Conservation (phyloP, 2,888 invertebrate species). For the Copidosoma aretas region DNA sequence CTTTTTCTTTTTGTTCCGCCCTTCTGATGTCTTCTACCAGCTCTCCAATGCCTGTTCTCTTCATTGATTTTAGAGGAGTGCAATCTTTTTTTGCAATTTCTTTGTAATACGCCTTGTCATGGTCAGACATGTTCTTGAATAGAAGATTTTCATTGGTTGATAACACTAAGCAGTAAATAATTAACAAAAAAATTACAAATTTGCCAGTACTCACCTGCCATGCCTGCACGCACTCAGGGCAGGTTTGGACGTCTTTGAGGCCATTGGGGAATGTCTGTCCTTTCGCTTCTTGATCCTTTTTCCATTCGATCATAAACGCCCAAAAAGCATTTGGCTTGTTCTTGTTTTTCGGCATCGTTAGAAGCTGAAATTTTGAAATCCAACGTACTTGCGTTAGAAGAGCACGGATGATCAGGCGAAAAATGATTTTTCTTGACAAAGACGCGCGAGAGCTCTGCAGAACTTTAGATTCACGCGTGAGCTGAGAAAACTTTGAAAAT, state of each 20-base stretch:
- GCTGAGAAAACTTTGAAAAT: no score
- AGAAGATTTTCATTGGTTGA: no score
- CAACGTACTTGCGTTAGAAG: no score
- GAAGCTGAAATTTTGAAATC: no score
- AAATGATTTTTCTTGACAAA: no score
- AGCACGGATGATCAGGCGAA: no score
- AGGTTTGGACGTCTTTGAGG: conserved; percentile 50
- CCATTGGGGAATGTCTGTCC: conserved; percentile 49
- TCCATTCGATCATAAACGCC: conserved; percentile 55
- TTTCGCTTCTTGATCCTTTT: conserved; percentile 44
- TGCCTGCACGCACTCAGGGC: conserved; percentile 44
- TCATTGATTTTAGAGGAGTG: conserved; percentile 44
- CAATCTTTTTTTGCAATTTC: conserved; percentile 48
- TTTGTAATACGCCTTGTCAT: conserved; percentile 50
- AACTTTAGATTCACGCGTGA: no score
- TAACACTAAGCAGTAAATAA: no score
- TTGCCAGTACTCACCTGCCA: conserved; percentile 53
- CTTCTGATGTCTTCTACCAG: conserved; percentile 45
- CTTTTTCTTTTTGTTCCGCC: conserved; percentile 36
- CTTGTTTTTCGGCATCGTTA: conserved; percentile 49
- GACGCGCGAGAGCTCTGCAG: no score
- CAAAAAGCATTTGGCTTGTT: conserved; percentile 54
- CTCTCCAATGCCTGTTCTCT: conserved; percentile 54
- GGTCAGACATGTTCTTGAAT: conserved; percentile 44
- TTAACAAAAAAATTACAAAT: neutral